These are phyloP conservation scores for Cephus runcator DNA, from an alignment of 2,888 invertebrate genomes.

Conservation along the genomic window DNA sequence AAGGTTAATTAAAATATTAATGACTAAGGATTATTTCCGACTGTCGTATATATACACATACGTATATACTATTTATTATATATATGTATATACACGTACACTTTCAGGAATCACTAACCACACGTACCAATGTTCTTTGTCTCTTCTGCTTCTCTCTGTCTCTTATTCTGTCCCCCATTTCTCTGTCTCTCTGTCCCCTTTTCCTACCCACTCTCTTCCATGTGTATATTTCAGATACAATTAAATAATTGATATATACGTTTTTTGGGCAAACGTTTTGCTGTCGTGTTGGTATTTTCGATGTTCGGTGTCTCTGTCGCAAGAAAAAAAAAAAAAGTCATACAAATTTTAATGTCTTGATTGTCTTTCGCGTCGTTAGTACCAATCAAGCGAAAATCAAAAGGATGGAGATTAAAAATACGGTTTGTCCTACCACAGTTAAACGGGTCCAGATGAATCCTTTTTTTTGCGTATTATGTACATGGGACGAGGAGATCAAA, in stretches of 20 bases:
- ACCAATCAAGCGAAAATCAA: neutral
- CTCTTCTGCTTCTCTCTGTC: neutral
- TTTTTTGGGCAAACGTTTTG: conserved; percentile 48
- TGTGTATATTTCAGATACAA: conserved; percentile 30
- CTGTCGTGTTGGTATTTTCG: conserved; percentile 54
- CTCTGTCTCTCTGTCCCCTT: conserved; percentile 1
- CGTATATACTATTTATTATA: conserved; percentile 19
- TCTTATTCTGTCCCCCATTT: conserved; percentile 10
- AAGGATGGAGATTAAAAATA: neutral
- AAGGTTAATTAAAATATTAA: neutral
- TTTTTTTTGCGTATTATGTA: neutral
- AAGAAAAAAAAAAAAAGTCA: conserved; percentile 7
- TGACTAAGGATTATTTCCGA: neutral
- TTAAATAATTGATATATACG: conserved; percentile 43
- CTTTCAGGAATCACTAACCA: conserved; percentile 16
- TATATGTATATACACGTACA: conserved; percentile 31
- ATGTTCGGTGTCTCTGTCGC: conserved; percentile 45
- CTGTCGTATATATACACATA: conserved; percentile 32
- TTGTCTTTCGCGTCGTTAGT: neutral
- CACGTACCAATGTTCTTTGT: conserved; percentile 10
- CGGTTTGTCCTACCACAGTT: neutral
- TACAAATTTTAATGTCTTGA: neutral
- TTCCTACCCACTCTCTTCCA: conserved; percentile 20
- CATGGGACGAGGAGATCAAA: neutral
- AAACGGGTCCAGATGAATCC: neutral